A percentile compares a stretch with the other conserved stretches of the same genome.
phyloP scores from a whole-genome alignment of 2,797 vertebrate genomes.

The Gymnothorax reevesii region DNA sequence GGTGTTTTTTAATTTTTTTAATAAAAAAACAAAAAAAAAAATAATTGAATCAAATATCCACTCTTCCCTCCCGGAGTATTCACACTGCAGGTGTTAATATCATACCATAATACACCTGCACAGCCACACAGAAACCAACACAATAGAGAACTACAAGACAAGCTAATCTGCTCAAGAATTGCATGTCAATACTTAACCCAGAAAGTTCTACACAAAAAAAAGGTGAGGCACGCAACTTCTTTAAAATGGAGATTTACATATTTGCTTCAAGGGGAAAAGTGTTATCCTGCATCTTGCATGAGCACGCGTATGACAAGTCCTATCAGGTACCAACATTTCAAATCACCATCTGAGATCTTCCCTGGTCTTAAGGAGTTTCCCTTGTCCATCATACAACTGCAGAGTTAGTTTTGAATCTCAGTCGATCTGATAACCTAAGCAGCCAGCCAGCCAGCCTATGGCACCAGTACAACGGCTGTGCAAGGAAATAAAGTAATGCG shows the following conservation, averaged over 20 bases:
- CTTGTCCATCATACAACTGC: too few relatives aligned
- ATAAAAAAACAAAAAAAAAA: not conserved
- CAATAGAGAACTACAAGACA: not conserved
- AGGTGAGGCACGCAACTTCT: not conserved
- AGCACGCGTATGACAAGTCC: not conserved
- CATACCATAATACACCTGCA: not conserved
- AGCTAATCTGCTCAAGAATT: not conserved
- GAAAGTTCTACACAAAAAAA: not conserved
- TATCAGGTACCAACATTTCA: not conserved
- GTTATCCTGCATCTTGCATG: not conserved
- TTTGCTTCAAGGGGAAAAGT: not conserved
- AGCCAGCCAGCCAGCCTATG: too few relatives aligned
- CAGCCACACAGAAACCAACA: not conserved
- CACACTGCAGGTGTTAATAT: not conserved
- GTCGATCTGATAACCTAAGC: too few relatives aligned
- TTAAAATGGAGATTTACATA: not conserved
- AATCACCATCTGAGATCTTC: not conserved
- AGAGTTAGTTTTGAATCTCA: too few relatives aligned
- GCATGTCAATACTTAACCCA: not conserved
- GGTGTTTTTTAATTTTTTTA: too few relatives aligned
- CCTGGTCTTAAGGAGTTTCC: not conserved
- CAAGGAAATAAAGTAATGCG: not conserved
- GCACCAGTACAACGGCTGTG: not conserved
- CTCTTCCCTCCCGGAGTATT: not conserved
- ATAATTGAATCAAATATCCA: not conserved